Base-by-base conservation (phyloP, 2,113 vertebrate species). In the Todiramphus chloris region DNA sequence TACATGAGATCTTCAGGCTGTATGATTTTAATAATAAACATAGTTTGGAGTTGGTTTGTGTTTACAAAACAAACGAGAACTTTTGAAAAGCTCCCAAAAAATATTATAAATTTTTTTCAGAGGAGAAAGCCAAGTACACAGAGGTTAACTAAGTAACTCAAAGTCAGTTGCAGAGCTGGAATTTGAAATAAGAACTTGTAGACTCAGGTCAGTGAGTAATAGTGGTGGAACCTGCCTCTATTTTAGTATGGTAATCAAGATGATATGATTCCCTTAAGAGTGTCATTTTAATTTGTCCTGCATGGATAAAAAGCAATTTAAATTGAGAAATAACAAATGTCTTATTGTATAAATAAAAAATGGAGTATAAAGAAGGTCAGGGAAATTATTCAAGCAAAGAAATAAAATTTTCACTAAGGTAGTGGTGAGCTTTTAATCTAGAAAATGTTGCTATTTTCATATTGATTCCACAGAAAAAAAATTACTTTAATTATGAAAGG, bases 291-390 rank as follows among this genome's bases (percentile, higher is more conserved):
- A 96, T 96, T 95, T 96, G 64, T 77, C 78, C 63, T 96, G 93
- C 90, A 93, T 87, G 88, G 48, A 64, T 95, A 88, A 95, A 96
- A 95, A 95, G 67, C 55, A 96, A 86, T 91, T 91, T 96, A 70
- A 95, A 91, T 66, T 44, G 79, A 90, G 56, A 96, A 97, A 92
- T 93, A 97, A 89, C 60, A 94, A 94, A 86, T 90, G 27, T 68
- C 76, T 83, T 93, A 74, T 93, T 92, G 37, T 63, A 95, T 75
- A 95, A 95, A 94, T 96, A 96, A 97, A 85, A 95, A 92, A 96
- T 56, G 28, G 62, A 81, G 48, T 39, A 31, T 23, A 37, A 93
- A 87, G 46, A 86, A 94, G 79, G 88, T 94, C 79, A 90, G 68
- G 66, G 21, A 93, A 94, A 82, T 69, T 43, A 87, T 30, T 95